A percentile compares a stretch with the other conserved stretches of the same genome.
Conservation (phyloP, 2,888 invertebrate genomes). For the Ectobius pallidus region DNA sequence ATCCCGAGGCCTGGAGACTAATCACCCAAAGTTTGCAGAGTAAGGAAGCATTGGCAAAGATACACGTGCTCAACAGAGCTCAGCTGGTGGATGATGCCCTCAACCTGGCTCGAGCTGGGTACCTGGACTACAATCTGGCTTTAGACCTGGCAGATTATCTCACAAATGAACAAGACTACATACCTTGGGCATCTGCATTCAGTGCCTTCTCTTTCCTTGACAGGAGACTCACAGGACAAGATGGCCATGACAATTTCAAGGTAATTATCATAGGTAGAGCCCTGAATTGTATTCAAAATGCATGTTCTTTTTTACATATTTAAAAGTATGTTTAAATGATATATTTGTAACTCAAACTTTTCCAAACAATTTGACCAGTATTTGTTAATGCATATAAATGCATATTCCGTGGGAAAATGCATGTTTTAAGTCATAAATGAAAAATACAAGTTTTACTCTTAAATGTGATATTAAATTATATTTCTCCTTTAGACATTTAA, state of each 20-base stretch:
- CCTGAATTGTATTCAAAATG: background rate
- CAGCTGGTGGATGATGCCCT: conserved; percentile 77
- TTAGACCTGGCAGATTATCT: conserved; percentile 69
- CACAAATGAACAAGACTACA: conserved; percentile 64
- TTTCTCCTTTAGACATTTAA: no score
- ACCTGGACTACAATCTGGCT: conserved; percentile 64
- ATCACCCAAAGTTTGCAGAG: conserved; percentile 51
- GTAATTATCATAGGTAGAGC: background rate
- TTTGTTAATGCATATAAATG: no score
- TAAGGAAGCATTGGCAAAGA: conserved; percentile 53
- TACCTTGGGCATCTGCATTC: conserved; percentile 70
- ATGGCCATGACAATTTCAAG: conserved; percentile 20
- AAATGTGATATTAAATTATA: no score
- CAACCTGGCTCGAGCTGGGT: conserved; percentile 65
- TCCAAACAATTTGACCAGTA: no score
- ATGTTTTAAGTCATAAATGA: no score
- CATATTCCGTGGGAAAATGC: no score
- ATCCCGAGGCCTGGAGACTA: conserved; percentile 62
- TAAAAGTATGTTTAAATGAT: no score
- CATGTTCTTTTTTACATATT: background rate
- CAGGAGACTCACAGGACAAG: conserved; percentile 25
- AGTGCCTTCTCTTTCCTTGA: conserved; percentile 53
- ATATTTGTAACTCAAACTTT: no score
- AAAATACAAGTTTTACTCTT: no score
- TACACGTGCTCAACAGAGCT: conserved; percentile 67